Evolutionary conservation across 1,140 invertebrate species (phyloP).

Genomic region (Drosophila repleta): DNA sequence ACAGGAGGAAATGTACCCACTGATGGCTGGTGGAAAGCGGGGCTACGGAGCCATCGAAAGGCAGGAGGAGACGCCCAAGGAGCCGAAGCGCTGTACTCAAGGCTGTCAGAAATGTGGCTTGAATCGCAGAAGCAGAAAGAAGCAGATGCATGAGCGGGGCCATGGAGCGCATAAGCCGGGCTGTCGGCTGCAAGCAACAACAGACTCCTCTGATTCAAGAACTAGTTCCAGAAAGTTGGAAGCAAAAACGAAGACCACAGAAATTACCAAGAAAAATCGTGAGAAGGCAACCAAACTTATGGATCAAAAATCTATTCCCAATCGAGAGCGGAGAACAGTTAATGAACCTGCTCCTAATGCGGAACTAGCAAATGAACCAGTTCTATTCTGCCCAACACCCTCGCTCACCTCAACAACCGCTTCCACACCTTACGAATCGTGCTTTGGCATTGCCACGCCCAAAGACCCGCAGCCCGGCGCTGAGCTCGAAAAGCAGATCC

Average conservation of each 20-base stretch:
- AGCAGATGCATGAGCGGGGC: not conserved
- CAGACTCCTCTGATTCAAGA: not conserved
- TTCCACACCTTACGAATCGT: constrained; percentile 12
- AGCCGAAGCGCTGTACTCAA: not conserved
- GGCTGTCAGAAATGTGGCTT: constrained; percentile 29
- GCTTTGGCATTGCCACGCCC: not conserved
- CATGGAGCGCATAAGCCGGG: not conserved
- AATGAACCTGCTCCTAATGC: not conserved
- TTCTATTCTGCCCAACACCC: not conserved
- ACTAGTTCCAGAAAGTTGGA: not conserved
- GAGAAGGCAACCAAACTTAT: not conserved
- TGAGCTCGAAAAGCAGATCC: not conserved
- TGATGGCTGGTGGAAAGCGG: not conserved
- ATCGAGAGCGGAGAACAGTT: no score
- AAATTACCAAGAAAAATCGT: no score
- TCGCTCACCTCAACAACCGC: not conserved
- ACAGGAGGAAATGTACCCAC: constrained; percentile 3
- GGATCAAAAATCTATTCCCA: no score
- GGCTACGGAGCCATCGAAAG: constrained; percentile 7
- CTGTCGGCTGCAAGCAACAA: not conserved
- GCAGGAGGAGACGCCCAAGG: not conserved
- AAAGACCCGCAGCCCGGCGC: not conserved
- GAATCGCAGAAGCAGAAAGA: not conserved
- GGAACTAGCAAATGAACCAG: not conserved
- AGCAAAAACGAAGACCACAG: not conserved